These are phyloP conservation scores for Phenganax subtilis DNA, from an alignment of 92 coral and sea anemone genomes.

Conservation along the genomic window DNA sequence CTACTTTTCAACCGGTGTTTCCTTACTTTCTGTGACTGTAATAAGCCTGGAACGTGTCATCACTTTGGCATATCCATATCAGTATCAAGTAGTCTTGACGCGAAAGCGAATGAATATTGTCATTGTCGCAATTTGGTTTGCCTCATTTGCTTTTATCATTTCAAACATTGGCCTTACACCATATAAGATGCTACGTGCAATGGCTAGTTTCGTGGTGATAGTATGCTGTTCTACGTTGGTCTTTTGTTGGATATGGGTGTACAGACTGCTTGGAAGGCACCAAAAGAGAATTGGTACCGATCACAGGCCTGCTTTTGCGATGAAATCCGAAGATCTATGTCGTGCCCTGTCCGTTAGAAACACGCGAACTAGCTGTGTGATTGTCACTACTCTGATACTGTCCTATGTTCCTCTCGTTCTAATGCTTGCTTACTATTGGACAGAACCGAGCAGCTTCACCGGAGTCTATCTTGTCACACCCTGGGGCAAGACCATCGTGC, in stretches of 20 bases:
- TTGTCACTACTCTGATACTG: neutral
- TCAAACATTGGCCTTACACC: conserved; percentile 6
- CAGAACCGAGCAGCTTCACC: conserved; percentile 11
- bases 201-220: neutral
- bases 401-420: conserved; percentile 5
- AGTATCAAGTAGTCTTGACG: conserved; percentile 6
- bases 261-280: neutral
- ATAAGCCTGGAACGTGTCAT: conserved; percentile 33
- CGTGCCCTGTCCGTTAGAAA: neutral
- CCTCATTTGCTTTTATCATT: neutral
- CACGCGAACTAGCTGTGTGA: conserved; percentile 19
- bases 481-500: conserved; percentile 9
- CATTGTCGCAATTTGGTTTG: neutral
- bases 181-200: neutral
- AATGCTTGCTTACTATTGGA: conserved; percentile 3
- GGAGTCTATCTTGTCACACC: conserved; percentile 15
- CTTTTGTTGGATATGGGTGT: conserved; percentile 16
- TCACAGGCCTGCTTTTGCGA: neutral
- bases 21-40: conserved; percentile 3
- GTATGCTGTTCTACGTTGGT: neutral
- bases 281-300: neutral
- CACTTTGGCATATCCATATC: conserved; percentile 26
- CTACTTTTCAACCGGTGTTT: conserved; percentile 21
- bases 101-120: neutral
- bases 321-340: too few species aligned